Conservation (phyloP, 2,888 invertebrate genomes). For the Seladonia tumulorum region DNA sequence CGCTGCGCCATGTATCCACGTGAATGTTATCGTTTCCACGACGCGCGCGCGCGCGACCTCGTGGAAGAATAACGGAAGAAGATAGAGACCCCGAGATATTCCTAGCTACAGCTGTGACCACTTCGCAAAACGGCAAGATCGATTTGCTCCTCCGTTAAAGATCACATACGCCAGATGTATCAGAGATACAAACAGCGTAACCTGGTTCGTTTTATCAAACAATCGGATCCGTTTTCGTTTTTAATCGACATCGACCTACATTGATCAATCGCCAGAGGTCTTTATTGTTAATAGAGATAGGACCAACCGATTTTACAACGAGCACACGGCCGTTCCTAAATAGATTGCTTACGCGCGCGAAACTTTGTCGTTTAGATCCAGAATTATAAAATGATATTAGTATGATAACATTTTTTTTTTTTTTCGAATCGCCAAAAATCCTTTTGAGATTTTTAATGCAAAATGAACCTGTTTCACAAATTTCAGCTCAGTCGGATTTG, state of each 20-base stretch:
- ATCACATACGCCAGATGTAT: slow-evolving; percentile 37
- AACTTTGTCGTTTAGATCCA: neutral
- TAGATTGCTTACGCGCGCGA: neutral
- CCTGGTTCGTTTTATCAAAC: slow-evolving; percentile 40
- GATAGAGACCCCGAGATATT: neutral
- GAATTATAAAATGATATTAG: no score
- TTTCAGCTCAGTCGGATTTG: no score
- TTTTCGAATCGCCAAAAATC: no score
- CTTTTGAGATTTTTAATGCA: no score
- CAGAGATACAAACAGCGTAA: slow-evolving; percentile 33
- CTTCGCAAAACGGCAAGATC: slow-evolving; percentile 40
- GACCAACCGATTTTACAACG: neutral
- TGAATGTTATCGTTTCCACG: neutral
- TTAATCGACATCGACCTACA: slow-evolving; percentile 17
- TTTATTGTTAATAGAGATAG: slow-evolving; percentile 6
- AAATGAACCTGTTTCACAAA: no score
- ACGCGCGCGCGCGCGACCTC: neutral
- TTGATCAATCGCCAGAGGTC: slow-evolving; percentile 11
- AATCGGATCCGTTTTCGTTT: neutral
- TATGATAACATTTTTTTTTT: no score
- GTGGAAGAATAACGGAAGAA: neutral
- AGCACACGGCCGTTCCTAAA: neutral
- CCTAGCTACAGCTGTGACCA: neutral
- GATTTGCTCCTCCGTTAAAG: slow-evolving; percentile 45
- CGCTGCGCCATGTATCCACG: neutral